Conservation (phyloP, 1,140 invertebrate genomes). For the Grapholita molesta region DNA sequence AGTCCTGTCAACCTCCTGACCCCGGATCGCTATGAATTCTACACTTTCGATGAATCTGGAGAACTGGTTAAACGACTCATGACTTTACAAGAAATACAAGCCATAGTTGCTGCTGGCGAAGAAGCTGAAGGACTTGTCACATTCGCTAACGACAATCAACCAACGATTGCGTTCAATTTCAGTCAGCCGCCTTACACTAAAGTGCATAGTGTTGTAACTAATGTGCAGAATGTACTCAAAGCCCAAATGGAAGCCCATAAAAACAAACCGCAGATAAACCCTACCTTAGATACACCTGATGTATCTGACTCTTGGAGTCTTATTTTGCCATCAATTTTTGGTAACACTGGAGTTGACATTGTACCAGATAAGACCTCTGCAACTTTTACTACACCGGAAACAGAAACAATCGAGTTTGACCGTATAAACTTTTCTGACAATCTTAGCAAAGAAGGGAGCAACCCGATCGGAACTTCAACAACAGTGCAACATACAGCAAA, state of each 20-base stretch:
- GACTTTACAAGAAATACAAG: slow-evolving; percentile 90
- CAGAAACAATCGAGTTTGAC: slow-evolving; percentile 75
- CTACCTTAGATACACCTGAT: slow-evolving; percentile 83
- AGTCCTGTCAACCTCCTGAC: slow-evolving; percentile 86
- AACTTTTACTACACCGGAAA: slow-evolving; percentile 78
- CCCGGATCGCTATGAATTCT: slow-evolving; percentile 90
- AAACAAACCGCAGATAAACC: slow-evolving; percentile 79
- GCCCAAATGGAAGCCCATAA: slow-evolving; percentile 84
- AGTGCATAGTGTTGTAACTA: slow-evolving; percentile 88
- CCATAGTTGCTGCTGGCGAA: slow-evolving; percentile 88
- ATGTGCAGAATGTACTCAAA: slow-evolving; percentile 89
- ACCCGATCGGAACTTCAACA: slow-evolving; percentile 39
- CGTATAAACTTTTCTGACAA: slow-evolving; percentile 42
- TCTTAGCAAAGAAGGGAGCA: slow-evolving; percentile 57
- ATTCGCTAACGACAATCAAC: slow-evolving; percentile 74
- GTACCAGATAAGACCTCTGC: slow-evolving; percentile 77
- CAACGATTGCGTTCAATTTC: slow-evolving; percentile 66
- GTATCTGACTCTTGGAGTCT: slow-evolving; percentile 88
- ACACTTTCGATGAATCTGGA: slow-evolving; percentile 89
- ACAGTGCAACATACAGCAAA: slow-evolving; percentile 23
- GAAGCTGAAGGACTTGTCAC: slow-evolving; percentile 79
- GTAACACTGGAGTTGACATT: slow-evolving; percentile 82
- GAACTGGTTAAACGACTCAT: slow-evolving; percentile 89
- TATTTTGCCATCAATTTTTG: slow-evolving; percentile 87
- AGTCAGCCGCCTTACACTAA: slow-evolving; percentile 80